Base-by-base conservation (phyloP, 2,113 vertebrate genomes). In the Mandrillus leucophaeus region DNA sequence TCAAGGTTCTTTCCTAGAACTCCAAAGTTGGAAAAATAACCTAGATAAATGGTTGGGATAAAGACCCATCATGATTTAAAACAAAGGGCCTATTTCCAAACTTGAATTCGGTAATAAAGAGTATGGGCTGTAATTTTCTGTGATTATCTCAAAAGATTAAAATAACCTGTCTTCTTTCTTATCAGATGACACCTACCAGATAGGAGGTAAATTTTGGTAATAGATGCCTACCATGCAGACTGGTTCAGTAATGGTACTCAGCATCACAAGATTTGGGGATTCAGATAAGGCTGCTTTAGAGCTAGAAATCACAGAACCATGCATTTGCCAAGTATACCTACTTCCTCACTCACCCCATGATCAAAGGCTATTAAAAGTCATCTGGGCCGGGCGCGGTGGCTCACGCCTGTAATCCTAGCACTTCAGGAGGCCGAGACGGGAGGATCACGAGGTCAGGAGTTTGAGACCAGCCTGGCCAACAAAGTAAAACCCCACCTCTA, bases 111-210 rank as follows among this genome's bases (percentile, higher is more conserved):
- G 38, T n/a, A 73, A 81, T 76, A 66, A 81, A 57, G 57, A 78
- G 1, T 43, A 88, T 5, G 35, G 75, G 92, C 50, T 92, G 20
- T 43, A 72, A n/a, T 88, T 92, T 83, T 61, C 64, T 81, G 6
- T 72, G 75, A 93, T 93, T 94, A 96, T 81, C 86, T 64, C 14
- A 91, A 93, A 68, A 94, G 30, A 70, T 79, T 88, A 92, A 96
- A 93, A 88, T 73, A 55, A 57, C 59, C 14, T 40, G 35, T 94
- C 66, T 95, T 90, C 43, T 93, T 96, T 92, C 85, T 87, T 38
- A 61, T 84, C 61, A 93, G 25, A 97, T 73, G 76, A 85, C 48
- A 94, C 72, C 30, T 57, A 55, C 35, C 17, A 22, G 45, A 20
- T 80, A 27, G 75, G 75, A 97, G 50, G 70, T 68, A 73, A 64